phyloP scores from a whole-genome alignment of 2,797 vertebrate species.

The Scarus forsteni region DNA sequence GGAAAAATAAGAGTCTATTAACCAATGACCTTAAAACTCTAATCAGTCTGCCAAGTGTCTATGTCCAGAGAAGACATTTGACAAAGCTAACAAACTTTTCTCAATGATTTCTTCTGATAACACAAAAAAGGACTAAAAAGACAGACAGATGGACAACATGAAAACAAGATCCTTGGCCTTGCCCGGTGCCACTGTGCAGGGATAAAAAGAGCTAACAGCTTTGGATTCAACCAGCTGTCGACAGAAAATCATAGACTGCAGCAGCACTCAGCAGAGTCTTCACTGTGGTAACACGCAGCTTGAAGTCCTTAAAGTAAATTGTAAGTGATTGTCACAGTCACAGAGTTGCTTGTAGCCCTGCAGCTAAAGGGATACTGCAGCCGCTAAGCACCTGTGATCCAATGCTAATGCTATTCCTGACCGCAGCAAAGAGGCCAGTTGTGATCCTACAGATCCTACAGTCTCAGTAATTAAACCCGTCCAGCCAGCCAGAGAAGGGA shows the following conservation, averaged over 20 bases:
- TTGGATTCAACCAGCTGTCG: slow-evolving; percentile 17
- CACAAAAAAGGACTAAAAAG: too few species aligned
- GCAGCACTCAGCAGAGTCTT: slow-evolving; percentile 2
- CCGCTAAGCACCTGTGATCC: slow-evolving; percentile 49
- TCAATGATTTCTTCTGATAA: too few species aligned
- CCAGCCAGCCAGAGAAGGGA: slow-evolving; percentile 11
- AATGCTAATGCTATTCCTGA: slow-evolving; percentile 46
- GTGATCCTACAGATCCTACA: slow-evolving; percentile 24
- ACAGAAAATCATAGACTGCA: slow-evolving; percentile 15
- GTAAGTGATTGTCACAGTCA: slow-evolving; percentile 45
- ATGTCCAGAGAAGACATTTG: too few species aligned
- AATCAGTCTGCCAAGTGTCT: too few species aligned
- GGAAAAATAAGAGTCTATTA: too few species aligned
- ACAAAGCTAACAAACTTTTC: too few species aligned
- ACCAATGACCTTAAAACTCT: too few species aligned
- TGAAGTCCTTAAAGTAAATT: slow-evolving; percentile 51
- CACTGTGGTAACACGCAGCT: slow-evolving; percentile 35
- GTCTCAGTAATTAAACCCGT: slow-evolving; percentile 51
- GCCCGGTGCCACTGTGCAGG: not conserved
- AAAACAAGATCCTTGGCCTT: too few species aligned
- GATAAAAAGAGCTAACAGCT: slow-evolving; percentile 18
- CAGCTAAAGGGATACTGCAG: slow-evolving; percentile 36
- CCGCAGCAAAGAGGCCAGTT: slow-evolving; percentile 27
- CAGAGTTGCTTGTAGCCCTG: slow-evolving; percentile 21
- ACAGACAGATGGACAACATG: too few species aligned